Evolutionary conservation across 2,888 invertebrate species (phyloP).

Genomic region (Fragum sueziense): DNA sequence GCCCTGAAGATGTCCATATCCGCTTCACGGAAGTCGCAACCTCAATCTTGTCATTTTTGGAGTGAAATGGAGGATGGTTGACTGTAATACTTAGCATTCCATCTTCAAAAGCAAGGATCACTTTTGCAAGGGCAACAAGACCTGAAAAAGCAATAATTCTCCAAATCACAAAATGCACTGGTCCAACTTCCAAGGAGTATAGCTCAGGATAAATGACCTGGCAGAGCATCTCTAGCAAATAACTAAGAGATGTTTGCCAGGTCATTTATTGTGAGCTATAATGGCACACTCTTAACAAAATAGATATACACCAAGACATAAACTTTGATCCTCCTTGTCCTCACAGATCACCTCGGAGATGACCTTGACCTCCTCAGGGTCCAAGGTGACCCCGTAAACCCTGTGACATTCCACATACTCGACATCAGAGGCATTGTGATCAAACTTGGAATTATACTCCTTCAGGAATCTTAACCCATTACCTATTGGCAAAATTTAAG

Average conservation of each 20-base stretch:
- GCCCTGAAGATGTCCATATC: conserved; percentile 96
- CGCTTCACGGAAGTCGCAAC: conserved; percentile 91
- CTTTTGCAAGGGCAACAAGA: conserved; percentile 94
- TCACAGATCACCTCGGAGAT: conserved; percentile 87
- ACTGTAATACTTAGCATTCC: conserved; percentile 95
- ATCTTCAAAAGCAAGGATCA: conserved; percentile 95
- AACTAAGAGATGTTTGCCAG: too few relatives aligned
- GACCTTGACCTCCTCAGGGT: conserved; percentile 97
- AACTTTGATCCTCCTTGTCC: conserved; percentile 82
- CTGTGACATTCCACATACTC: conserved; percentile 98
- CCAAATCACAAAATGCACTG: too few relatives aligned
- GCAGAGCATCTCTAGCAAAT: too few relatives aligned
- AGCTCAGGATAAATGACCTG: too few relatives aligned
- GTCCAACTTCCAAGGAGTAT: too few relatives aligned
- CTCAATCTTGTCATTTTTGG: conserved; percentile 57
- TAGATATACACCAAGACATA: too few relatives aligned
- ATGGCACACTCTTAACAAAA: too few relatives aligned
- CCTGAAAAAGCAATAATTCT: conserved; percentile 86
- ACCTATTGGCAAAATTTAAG: too few relatives aligned
- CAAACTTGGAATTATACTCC: conserved; percentile 93
- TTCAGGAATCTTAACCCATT: conserved; percentile 84
- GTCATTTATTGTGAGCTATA: too few relatives aligned
- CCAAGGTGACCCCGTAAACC: conserved; percentile 93
- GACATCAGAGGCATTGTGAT: conserved; percentile 91
- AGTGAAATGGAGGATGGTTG: conserved; percentile 83